Evolutionary conservation across 2,113 vertebrate species (phyloP).

Genomic region (Scatophagus argus): DNA sequence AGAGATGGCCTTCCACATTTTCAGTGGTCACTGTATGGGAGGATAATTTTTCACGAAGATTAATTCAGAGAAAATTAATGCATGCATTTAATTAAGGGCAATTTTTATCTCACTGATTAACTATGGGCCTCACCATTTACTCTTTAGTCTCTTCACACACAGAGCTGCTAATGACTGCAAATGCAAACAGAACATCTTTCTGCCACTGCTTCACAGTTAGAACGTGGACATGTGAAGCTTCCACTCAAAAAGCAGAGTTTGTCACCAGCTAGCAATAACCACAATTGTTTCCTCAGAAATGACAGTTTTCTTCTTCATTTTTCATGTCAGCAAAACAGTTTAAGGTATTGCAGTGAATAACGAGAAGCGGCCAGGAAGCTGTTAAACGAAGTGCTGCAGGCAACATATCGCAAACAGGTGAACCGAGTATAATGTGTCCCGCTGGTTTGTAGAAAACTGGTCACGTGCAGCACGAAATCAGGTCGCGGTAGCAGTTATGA

Average conservation of each 20-base stretch:
- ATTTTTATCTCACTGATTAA: background rate
- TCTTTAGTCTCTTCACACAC: background rate
- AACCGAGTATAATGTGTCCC: background rate
- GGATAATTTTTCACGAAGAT: no score
- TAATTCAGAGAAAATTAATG: background rate
- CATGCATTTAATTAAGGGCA: background rate
- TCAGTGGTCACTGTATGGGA: no score
- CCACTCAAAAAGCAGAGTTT: no score
- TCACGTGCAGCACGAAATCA: background rate
- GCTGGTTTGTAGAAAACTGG: background rate
- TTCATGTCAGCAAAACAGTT: background rate
- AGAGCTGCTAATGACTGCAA: background rate
- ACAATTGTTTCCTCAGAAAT: background rate
- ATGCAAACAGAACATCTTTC: background rate
- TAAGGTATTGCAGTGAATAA: background rate
- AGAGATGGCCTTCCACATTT: no score
- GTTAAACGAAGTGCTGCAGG: background rate
- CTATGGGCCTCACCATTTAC: background rate
- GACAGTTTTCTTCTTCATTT: background rate
- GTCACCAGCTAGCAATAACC: background rate
- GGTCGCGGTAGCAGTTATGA: constrained; percentile 15
- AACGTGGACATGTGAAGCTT: background rate
- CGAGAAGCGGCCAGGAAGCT: background rate
- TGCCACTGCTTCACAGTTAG: no score
- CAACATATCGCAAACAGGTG: background rate